Evolutionary conservation across 2,113 vertebrate species (phyloP), one percentile per base, ranked within the genome.

Genomic region (Ceyx margarethae): DNA sequence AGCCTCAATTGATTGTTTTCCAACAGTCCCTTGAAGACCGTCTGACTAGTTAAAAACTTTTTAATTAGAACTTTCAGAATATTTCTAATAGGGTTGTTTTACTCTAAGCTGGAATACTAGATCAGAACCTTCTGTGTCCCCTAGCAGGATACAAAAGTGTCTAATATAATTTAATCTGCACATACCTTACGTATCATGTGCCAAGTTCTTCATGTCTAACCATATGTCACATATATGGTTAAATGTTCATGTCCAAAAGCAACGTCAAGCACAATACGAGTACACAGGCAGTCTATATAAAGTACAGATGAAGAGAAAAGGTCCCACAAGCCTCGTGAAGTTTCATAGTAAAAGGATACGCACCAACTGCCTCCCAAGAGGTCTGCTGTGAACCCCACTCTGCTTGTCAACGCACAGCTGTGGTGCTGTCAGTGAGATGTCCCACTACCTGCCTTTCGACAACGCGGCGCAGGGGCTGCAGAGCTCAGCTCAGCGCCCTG

Each of bases 141-240:
- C 81, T 79, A 93, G 76, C 31, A 86, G 65, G 68, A 95, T 87
- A 93, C 88, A 89, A 95, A 96, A 96, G 40, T 45, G 74, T 91
- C 92, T 92, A 91, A 95, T 80, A 91, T 68, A 68, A 96, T 95
- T 97, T 95, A 94, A 91, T 77, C 87, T 90, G 86, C 86, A 90
- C 89, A 87, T 96, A 94, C 72, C 90, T 96, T 76, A 57, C 83
- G 75, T 81, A 87, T 97, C 94, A 93, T 31, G 5, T 75, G 65
- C 42, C 45, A 83, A 78, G 57, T 83, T 57, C 51, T 75, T 88
- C 64, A 50, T 4, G 3, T 81, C 28, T 90, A 65, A 75, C 50
- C 57, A 75, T 53, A 60, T 7, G 10, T 75, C 80, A 78, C 78
- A 81, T n/a, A 58, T 6, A 88, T 15, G 46, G 94, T 93, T 94